Evolutionary conservation across 2,888 invertebrate genomes (phyloP).

Genomic region (Dichetophora obliterata): DNA sequence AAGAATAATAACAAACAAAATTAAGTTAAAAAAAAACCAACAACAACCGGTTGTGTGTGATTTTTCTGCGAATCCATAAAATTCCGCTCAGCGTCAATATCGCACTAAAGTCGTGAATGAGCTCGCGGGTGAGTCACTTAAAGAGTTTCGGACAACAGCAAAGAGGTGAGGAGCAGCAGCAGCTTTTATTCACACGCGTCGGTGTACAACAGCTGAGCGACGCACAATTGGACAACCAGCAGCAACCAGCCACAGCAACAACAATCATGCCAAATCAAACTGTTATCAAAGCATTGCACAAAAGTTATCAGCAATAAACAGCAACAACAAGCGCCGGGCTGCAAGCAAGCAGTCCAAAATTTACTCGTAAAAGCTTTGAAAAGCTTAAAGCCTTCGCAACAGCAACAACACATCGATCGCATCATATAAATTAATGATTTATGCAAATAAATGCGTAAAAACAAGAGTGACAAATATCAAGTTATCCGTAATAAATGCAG

Average conservation of each 20-base stretch:
- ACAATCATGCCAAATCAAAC: conserved; percentile 2
- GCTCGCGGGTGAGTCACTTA: conserved; percentile 11
- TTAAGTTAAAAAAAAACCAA: not conserved
- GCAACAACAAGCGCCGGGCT: not conserved
- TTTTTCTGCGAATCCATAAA: conserved; percentile 56
- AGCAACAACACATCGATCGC: not conserved
- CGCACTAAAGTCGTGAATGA: not conserved
- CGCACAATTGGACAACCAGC: not conserved
- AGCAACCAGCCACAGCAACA: not conserved
- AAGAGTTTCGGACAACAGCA: not conserved
- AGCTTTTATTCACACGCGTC: conserved; percentile 23
- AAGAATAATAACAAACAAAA: conserved; percentile 10
- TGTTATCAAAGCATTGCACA: not conserved
- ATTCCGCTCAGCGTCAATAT: conserved; percentile 43
- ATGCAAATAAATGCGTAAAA: conserved; percentile 31
- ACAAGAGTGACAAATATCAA: conserved; percentile 41
- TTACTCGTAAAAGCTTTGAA: no score
- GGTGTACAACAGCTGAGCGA: conserved; percentile 14
- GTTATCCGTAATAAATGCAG: conserved; percentile 36
- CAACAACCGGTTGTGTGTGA: conserved; percentile 38
- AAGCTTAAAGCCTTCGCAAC: not conserved
- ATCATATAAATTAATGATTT: not conserved
- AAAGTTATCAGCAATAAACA: not conserved
- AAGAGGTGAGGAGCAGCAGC: not conserved
- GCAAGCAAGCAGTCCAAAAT: not conserved